phyloP scores from a whole-genome alignment of 92 coral and sea anemone genomes.

The Phenganax subtilis region DNA sequence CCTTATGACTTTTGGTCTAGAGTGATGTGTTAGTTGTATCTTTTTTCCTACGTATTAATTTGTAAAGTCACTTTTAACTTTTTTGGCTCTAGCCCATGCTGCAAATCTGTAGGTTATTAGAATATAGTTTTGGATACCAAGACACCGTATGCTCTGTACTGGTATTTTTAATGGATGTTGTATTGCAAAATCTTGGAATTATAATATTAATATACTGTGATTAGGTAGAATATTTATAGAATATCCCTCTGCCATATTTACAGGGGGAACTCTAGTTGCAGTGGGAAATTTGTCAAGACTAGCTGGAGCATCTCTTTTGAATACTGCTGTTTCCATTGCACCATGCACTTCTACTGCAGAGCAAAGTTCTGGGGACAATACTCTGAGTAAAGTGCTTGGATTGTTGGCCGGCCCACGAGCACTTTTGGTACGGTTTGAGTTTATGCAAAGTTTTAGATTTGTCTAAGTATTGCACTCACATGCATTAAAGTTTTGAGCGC shows the following conservation, averaged over 20 bases:
- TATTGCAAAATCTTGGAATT: neutral
- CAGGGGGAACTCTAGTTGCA: constrained; percentile 24
- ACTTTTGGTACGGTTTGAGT: neutral
- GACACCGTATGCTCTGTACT: no score
- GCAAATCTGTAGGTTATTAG: no score
- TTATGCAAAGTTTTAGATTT: neutral
- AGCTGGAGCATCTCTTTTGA: constrained; percentile 31
- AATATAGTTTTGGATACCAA: no score
- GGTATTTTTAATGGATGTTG: neutral
- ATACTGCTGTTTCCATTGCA: constrained; percentile 29
- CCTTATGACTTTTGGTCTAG: no score
- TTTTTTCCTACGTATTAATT: no score
- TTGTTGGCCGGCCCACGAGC: constrained; percentile 24
- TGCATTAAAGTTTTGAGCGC: neutral
- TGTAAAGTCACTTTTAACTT: no score
- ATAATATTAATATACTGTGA: neutral
- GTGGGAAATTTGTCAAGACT: constrained; percentile 23
- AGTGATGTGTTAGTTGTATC: no score
- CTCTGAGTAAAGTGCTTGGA: neutral
- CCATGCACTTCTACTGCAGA: neutral
- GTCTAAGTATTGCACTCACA: neutral
- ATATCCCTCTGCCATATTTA: neutral
- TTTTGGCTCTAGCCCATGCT: no score
- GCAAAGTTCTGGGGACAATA: neutral
- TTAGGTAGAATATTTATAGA: neutral